Percentiles rank a stretch among this genome's conserved stretches.
Conservation (phyloP, 2,797 vertebrate genomes). For the Hafferia zeledoni region DNA sequence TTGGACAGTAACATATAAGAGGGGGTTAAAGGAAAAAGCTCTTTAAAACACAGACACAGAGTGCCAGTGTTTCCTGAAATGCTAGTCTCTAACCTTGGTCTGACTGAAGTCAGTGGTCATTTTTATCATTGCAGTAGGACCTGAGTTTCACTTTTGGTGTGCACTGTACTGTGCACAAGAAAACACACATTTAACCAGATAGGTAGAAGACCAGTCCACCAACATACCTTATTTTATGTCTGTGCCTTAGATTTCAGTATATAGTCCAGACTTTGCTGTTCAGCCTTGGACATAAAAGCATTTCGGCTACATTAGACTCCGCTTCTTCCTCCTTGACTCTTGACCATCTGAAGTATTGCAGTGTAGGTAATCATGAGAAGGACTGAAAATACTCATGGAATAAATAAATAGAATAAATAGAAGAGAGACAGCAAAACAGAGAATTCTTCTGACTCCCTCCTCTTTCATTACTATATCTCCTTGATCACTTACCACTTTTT, state of each 20-base stretch:
- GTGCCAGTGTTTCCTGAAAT: not conserved
- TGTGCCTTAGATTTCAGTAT: not conserved
- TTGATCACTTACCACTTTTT: not conserved
- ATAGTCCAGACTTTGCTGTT: not conserved
- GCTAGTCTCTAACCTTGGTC: not conserved
- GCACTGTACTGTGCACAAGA: not conserved
- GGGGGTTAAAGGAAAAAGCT: not conserved
- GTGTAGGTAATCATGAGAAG: not conserved
- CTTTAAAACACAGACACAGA: not conserved
- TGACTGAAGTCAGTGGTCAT: not conserved
- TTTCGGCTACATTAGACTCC: not conserved
- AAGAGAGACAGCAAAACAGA: not conserved
- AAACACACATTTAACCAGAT: not conserved
- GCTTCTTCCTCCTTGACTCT: not conserved
- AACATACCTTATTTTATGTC: not conserved
- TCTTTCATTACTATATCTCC: not conserved
- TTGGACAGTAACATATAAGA: not conserved
- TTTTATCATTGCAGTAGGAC: not conserved
- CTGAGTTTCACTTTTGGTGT: not conserved
- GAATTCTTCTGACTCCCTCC: not conserved
- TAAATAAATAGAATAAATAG: not conserved
- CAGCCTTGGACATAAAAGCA: not conserved
- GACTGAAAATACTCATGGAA: not conserved
- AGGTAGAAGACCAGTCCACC: not conserved
- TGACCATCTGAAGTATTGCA: not conserved